Conservation (phyloP, 2,888 invertebrate genomes). For the Xestia c-nigrum region DNA sequence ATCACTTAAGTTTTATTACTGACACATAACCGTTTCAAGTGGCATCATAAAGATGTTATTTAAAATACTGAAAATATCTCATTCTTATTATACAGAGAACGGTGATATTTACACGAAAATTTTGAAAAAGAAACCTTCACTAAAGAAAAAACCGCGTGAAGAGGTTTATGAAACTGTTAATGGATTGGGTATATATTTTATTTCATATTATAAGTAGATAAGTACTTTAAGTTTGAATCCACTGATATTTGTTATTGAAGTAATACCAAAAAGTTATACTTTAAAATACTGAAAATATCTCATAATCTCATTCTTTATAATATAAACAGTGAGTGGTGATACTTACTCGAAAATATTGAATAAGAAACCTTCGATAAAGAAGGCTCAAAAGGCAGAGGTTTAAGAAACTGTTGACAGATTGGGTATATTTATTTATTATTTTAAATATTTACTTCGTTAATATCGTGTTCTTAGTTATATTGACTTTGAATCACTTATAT, state of each 20-base stretch:
- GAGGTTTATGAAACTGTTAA: slow-evolving; percentile 78
- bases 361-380: slow-evolving; percentile 74
- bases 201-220: too few relatives aligned
- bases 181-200: too few relatives aligned
- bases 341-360: slow-evolving; percentile 87
- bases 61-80: neutral
- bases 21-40: neutral
- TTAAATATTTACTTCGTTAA: slow-evolving; percentile 6
- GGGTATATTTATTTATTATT: slow-evolving; percentile 71
- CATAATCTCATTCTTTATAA: too few relatives aligned
- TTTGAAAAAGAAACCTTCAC: slow-evolving; percentile 78
- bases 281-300: neutral
- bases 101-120: slow-evolving; percentile 86
- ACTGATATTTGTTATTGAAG: neutral
- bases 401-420: slow-evolving; percentile 77
- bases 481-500: slow-evolving; percentile 39
- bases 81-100: too few relatives aligned
- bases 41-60: neutral
- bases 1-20: neutral
- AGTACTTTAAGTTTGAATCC: neutral
- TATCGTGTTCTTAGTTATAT: slow-evolving; percentile 25
- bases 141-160: slow-evolving; percentile 76
- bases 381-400: slow-evolving; percentile 80
- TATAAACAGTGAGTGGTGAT: slow-evolving; percentile 65
- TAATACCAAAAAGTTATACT: neutral